Percentiles rank a stretch among this genome's conserved stretches.
These are phyloP conservation scores for Semnornis frantzii DNA, from an alignment of 2,113 vertebrate genomes.

Conservation along the genomic window DNA sequence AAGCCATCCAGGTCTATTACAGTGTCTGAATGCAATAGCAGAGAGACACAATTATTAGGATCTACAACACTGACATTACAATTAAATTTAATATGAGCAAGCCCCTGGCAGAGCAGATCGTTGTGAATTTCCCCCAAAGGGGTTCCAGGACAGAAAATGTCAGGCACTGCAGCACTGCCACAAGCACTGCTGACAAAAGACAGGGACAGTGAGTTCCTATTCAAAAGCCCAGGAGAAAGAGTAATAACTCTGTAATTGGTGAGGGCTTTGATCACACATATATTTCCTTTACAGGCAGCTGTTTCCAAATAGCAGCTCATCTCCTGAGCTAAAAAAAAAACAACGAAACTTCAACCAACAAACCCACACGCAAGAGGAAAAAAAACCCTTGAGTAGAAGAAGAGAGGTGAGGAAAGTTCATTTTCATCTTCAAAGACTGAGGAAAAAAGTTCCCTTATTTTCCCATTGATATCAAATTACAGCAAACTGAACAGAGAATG, in stretches of 20 bases:
- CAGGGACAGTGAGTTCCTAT: neutral
- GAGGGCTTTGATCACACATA: constrained; percentile 76
- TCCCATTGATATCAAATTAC: constrained; percentile 64
- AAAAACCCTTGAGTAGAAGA: neutral
- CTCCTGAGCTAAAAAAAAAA: constrained; percentile 13
- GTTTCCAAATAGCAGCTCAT: constrained; percentile 69
- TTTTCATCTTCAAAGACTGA: constrained; percentile 74
- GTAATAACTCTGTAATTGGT: constrained; percentile 72
- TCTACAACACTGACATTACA: neutral
- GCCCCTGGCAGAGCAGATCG: neutral
- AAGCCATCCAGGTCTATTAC: constrained; percentile 30
- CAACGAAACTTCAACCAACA: neutral
- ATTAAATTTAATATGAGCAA: neutral
- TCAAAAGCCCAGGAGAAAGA: constrained; percentile 33
- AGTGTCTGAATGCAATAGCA: constrained; percentile 23
- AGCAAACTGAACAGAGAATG: constrained; percentile 74
- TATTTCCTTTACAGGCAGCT: constrained; percentile 67
- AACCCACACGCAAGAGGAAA: neutral
- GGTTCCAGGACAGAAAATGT: neutral
- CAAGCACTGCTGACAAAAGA: constrained; percentile 10
- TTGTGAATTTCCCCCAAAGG: neutral
- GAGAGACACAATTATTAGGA: constrained; percentile 25
- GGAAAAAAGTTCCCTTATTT: constrained; percentile 68
- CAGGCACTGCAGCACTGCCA: neutral
- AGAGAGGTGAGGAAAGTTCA: constrained; percentile 57